Conservation (phyloP, 2,888 invertebrate species). For the Plemyria rubiginata region DNA sequence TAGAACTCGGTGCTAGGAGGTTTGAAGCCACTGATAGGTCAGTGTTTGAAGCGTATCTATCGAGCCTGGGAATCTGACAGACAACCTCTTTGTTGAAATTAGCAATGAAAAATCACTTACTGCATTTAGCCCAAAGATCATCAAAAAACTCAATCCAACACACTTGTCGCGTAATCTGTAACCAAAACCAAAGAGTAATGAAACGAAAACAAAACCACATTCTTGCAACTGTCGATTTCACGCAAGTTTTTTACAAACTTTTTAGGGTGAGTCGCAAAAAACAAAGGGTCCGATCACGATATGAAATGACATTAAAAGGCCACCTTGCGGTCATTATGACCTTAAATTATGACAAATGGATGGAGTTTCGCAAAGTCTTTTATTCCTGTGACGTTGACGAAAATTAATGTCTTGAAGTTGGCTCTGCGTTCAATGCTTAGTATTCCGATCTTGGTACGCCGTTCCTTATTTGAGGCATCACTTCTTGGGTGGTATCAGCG, state of each 20-base stretch:
- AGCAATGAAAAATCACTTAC: no score
- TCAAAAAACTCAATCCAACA: slow-evolving; percentile 13
- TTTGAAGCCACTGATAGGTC: no score
- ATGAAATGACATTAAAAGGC: slow-evolving; percentile 76
- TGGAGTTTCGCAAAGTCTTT: slow-evolving; percentile 37
- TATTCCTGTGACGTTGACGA: slow-evolving; percentile 8
- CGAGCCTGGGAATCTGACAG: no score
- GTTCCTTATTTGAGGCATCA: no score
- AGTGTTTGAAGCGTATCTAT: no score
- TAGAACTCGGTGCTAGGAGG: no score
- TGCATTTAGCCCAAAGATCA: no score
- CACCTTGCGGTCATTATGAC: slow-evolving; percentile 64
- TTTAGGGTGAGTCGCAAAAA: slow-evolving; percentile 41
- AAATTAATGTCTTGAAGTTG: slow-evolving; percentile 10
- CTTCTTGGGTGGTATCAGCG: no score
- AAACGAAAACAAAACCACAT: slow-evolving; percentile 24
- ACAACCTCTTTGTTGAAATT: no score
- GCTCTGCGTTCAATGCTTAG: no score
- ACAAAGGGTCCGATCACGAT: slow-evolving; percentile 21
- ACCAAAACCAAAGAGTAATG: slow-evolving; percentile 21
- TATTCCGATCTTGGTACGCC: no score
- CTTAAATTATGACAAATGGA: slow-evolving; percentile 77
- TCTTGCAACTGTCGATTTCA: slow-evolving; percentile 56
- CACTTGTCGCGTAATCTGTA: slow-evolving; percentile 17
- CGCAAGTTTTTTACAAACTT: slow-evolving; percentile 49